phyloP scores from a whole-genome alignment of 2,113 vertebrate species.

The Psammodynastes pulverulentus region DNA sequence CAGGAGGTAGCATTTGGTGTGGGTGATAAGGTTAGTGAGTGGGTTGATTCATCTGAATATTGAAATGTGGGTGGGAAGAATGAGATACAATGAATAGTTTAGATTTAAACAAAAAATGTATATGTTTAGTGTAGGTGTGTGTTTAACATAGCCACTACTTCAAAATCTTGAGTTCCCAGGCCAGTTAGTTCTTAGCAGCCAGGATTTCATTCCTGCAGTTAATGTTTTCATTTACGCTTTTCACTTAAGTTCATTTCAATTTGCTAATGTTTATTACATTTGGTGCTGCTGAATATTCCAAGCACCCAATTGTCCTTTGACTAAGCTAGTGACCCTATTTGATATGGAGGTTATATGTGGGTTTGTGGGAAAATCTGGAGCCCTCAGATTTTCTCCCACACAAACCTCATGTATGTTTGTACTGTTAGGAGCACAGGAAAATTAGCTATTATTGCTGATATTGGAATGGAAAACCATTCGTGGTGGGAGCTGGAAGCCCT shows the following conservation, averaged over 20 bases:
- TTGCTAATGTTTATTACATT: not conserved
- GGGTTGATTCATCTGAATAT: not conserved
- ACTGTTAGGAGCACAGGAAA: not conserved
- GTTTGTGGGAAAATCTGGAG: not conserved
- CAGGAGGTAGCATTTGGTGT: not conserved
- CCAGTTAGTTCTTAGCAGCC: not conserved
- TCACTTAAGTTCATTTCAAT: not conserved
- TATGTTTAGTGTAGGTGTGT: not conserved
- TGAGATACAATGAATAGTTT: not conserved
- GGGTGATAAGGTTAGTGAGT: not conserved
- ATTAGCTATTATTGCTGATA: not conserved
- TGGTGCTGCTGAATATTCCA: not conserved
- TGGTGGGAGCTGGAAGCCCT: not conserved
- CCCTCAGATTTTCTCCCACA: not conserved
- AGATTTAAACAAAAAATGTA: not conserved
- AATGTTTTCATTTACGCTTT: not conserved
- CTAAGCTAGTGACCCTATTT: not conserved
- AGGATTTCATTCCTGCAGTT: not conserved
- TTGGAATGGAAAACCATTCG: not conserved
- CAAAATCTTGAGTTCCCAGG: not conserved
- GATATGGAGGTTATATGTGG: not conserved
- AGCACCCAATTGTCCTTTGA: not conserved
- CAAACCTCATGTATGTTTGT: not conserved
- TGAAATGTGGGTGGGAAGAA: not conserved
- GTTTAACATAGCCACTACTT: not conserved